A percentile compares a stretch with the other conserved stretches of the same genome.
These are phyloP conservation scores for Catocala fraxini DNA, from an alignment of 2,888 invertebrate species.

Conservation along the genomic window DNA sequence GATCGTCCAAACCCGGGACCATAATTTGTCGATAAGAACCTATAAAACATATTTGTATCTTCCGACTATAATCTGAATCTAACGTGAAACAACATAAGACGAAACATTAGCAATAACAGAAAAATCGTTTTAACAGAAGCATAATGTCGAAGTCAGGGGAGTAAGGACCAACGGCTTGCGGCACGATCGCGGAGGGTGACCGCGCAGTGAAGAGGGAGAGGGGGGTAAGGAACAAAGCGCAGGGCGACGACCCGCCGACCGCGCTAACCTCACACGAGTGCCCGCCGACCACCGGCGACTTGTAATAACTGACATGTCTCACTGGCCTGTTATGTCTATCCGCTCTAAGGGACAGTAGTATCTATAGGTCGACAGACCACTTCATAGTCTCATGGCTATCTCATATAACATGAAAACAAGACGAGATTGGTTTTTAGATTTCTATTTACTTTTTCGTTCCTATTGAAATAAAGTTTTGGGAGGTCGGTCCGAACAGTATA, in stretches of 20 bases:
- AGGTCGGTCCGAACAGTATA: no score
- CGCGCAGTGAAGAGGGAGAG: constrained; percentile 24
- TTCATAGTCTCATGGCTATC: no score
- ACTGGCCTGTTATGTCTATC: constrained; percentile 24
- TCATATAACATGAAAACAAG: no score
- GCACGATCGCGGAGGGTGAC: constrained; percentile 37
- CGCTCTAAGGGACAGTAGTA: no score
- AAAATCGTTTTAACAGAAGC: constrained; percentile 21
- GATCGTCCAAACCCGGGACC: no score
- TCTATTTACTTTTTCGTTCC: no score
- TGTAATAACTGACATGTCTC: constrained; percentile 56
- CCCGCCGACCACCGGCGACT: constrained; percentile 51
- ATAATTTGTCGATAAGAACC: no score
- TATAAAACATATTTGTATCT: no score
- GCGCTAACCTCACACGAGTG: constrained; percentile 58
- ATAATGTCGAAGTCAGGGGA: constrained; percentile 53
- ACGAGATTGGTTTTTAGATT: no score
- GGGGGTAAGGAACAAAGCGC: constrained; percentile 75
- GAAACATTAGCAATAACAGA: constrained; percentile 11
- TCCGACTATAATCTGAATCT: background rate
- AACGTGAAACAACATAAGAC: background rate
- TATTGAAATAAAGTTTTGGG: no score
- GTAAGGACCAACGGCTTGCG: constrained; percentile 56
- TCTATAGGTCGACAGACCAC: no score
- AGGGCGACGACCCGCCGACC: constrained; percentile 74